These are phyloP conservation scores for Pangasianodon gigas DNA, from an alignment of 2,113 vertebrate species.

Conservation along the genomic window DNA sequence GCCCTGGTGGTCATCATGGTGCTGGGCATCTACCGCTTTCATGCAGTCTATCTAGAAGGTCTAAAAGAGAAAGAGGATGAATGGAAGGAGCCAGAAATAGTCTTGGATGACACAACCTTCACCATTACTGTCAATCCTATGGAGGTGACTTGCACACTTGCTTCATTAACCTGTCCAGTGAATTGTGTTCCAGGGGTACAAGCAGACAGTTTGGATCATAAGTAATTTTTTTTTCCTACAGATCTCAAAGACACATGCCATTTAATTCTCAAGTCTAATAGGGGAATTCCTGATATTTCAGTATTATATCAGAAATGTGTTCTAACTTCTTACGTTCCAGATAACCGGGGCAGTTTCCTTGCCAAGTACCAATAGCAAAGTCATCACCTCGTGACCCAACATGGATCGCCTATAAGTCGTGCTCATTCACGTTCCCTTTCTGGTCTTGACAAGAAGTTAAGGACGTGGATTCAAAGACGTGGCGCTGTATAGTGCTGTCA, in stretches of 20 bases:
- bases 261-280: background rate
- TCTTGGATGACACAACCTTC: conserved; percentile 85
- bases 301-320: background rate
- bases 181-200: background rate
- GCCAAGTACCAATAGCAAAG: background rate
- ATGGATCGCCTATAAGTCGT: background rate
- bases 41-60: conserved; percentile 69
- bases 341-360: background rate
- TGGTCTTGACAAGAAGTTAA: background rate
- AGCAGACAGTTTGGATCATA: background rate
- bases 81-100: conserved; percentile 79
- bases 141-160: conserved; percentile 74
- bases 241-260: background rate
- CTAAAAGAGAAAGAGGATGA: conserved; percentile 63
- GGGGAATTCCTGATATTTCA: background rate
- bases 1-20: conserved; percentile 78
- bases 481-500: background rate
- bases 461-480: background rate
- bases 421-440: background rate
- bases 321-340: background rate
- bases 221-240: background rate
- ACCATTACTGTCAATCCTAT: conserved; percentile 88
- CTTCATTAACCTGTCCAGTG: background rate
- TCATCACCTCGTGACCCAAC: background rate
- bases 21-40: conserved; percentile 79